These are phyloP conservation scores for Dysidea cf. avara DNA, from an alignment of 37 sponge, comb jelly and placozoan species.

Conservation along the genomic window DNA sequence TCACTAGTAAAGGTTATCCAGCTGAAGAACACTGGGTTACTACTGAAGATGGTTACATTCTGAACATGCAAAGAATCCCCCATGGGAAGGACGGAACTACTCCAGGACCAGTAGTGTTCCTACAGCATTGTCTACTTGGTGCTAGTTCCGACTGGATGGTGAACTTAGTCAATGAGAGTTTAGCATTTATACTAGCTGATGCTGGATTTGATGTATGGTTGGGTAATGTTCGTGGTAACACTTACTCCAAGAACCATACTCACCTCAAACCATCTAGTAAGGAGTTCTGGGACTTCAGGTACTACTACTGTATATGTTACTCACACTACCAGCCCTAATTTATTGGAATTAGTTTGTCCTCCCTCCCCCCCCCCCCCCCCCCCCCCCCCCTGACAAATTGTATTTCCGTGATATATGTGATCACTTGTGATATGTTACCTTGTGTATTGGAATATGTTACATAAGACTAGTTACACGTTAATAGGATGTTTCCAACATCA, in stretches of 20 bases:
- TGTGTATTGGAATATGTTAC: too few relatives aligned
- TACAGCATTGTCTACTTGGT: constrained; percentile 90
- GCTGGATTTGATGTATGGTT: constrained; percentile 90
- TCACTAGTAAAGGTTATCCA: constrained; percentile 34
- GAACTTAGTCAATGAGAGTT: constrained; percentile 79
- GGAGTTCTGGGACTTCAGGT: constrained; percentile 93
- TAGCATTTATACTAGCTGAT: constrained; percentile 85
- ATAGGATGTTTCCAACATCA: too few relatives aligned
- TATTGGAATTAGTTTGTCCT: too few relatives aligned
- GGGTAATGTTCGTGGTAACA: constrained; percentile 85
- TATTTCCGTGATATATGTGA: too few relatives aligned
- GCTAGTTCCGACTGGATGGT: constrained; percentile 86
- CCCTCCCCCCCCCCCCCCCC: too few relatives aligned
- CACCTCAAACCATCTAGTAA: constrained; percentile 53
- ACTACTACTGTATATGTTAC: too few relatives aligned
- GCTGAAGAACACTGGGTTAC: constrained; percentile 40
- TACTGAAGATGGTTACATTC: constrained; percentile 48
- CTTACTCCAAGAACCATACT: constrained; percentile 73
- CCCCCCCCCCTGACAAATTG: neutral
- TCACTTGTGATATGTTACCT: too few relatives aligned
- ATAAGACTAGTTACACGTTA: too few relatives aligned
- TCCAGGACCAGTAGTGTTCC: constrained; percentile 67
- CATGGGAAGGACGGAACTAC: constrained; percentile 17
- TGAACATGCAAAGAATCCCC: constrained; percentile 49
- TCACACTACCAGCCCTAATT: too few relatives aligned